These are phyloP conservation scores for Strix aluco DNA, from an alignment of 2,113 vertebrate genomes.

Conservation along the genomic window DNA sequence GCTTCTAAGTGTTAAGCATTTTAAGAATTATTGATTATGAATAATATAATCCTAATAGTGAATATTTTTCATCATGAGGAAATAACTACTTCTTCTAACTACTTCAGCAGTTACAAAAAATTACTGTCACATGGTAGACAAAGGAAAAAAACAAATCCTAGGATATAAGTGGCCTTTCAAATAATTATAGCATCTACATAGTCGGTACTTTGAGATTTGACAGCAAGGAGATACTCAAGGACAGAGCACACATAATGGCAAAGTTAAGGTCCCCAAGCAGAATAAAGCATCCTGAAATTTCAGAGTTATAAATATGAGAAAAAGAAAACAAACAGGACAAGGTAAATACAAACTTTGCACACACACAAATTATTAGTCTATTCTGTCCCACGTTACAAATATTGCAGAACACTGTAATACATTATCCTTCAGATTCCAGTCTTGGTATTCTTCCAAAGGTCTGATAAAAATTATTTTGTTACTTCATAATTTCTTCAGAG, in stretches of 20 bases:
- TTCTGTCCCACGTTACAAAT: background rate
- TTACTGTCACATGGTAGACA: background rate
- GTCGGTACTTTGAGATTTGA: background rate
- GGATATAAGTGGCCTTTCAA: conserved; percentile 7
- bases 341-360: background rate
- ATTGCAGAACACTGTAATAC: background rate
- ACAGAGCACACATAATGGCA: background rate
- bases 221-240: background rate
- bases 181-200: conserved; percentile 18
- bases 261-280: background rate
- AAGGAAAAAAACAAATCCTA: background rate
- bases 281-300: background rate
- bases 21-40: background rate
- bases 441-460: background rate
- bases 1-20: background rate
- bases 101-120: background rate
- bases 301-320: background rate
- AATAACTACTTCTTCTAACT: background rate
- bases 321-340: background rate
- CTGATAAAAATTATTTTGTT: background rate
- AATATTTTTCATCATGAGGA: background rate
- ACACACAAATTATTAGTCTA: background rate
- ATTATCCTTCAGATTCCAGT: background rate
- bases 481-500: background rate
- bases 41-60: background rate